Evolutionary conservation across 2,113 vertebrate genomes (phyloP), one percentile per base, ranked within the genome.

Genomic region (Trichechus manatus): DNA sequence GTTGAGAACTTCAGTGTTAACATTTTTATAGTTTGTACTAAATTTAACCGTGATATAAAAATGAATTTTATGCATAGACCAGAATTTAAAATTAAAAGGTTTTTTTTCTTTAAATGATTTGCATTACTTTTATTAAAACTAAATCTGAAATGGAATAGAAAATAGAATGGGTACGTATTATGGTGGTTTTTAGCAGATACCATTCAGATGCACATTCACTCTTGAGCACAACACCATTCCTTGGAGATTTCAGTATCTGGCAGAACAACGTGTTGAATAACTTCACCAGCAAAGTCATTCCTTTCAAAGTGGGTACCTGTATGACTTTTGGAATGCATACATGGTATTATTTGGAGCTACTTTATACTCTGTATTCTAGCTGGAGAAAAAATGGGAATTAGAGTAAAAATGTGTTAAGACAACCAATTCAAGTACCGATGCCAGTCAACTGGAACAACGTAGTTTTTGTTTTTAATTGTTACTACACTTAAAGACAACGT

Each of bases 81-180:
- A 97, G 97, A 98, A 98, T 97, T 98, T 96, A 88, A 97, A 98
- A 98, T 97, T 98, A 97, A 98, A 98, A 97, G 77, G 66, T 59
- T 96, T 96, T 94, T 94, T 93, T 97, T 94, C 85, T 95, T 92
- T 93, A 97, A 96, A 79, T 47, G 95, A 96, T 36, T 98, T 44
- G 96, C 85, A 70, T 8, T 36, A 96, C 80, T 98, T 98, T 97
- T 97, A 95, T 97, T 97, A 87, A 97, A 97, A 97, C 14, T 27
- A 19, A 92, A 9, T 39, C 42, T 93, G 88, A 96, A 89, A 92
- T 47, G 33, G 6, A 97, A 3, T 83, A 77, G 63, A 63, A 78
- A 90, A 13, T 83, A 87, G 61, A 89, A 29, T 80, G 63, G n/a
- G 33, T 39, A 33, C 74, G 1, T 63, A 5, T 94, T 53, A 84